A percentile compares a stretch with the other conserved stretches of the same genome.
phyloP scores from a whole-genome alignment of 1,140 invertebrate species.

The Calycopis cecrops region DNA sequence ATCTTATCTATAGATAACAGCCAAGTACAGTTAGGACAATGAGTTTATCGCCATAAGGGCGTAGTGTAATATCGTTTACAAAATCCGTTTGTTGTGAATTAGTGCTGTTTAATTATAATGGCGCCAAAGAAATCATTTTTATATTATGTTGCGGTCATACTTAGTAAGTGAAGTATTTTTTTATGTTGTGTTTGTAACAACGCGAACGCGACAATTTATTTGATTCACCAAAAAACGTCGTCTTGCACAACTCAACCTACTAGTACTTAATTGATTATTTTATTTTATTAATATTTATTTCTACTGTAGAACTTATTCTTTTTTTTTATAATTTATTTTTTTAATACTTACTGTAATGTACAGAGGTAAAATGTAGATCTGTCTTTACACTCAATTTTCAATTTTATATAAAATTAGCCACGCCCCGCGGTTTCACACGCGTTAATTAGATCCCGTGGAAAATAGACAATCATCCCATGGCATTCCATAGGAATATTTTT shows the following conservation, averaged over 20 bases:
- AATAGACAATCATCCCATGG: no score
- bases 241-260: no score
- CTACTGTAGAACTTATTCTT: not conserved
- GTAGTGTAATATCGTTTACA: conserved; percentile 9
- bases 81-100: conserved; percentile 15
- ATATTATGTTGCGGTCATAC: conserved; percentile 65
- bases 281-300: not conserved
- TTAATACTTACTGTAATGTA: not conserved
- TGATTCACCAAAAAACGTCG: no score
- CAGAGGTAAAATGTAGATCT: no score
- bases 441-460: no score
- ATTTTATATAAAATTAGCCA: no score
- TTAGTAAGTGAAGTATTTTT: conserved; percentile 44
- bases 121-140: conserved; percentile 48
- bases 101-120: conserved; percentile 40
- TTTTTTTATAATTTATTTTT: not conserved
- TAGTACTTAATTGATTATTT: not conserved
- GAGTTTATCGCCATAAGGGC: not conserved
- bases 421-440: no score
- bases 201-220: no score
- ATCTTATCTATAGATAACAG: conserved; percentile 8
- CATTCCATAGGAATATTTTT: no score
- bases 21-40: not conserved
- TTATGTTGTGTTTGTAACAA: not conserved
- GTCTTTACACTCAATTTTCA: no score